Conservation (phyloP, 2,888 invertebrate species). For the Conchocele bisecta region DNA sequence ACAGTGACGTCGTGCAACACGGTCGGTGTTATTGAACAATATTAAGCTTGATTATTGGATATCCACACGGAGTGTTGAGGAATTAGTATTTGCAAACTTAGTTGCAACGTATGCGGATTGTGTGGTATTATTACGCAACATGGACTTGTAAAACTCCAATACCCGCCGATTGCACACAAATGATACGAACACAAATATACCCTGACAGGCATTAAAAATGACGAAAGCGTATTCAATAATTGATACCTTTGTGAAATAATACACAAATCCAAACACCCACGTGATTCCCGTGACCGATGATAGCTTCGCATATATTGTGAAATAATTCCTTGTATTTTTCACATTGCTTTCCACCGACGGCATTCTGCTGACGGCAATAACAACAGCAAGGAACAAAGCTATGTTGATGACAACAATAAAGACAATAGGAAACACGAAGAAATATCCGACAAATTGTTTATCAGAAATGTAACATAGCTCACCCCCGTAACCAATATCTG, state of each 20-base stretch:
- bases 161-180: conserved; percentile 46
- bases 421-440: conserved; percentile 35
- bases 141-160: conserved; percentile 20
- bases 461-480: conserved; percentile 35
- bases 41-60: too few species aligned
- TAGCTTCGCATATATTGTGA: conserved; percentile 43
- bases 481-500: conserved; percentile 39
- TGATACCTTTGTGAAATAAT: conserved; percentile 6
- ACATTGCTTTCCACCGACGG: conserved; percentile 11
- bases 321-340: conserved; percentile 26
- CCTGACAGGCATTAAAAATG: conserved; percentile 41
- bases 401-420: conserved; percentile 25
- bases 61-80: too few species aligned
- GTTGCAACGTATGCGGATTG: too few species aligned
- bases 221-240: conserved; percentile 45
- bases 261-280: conserved; percentile 49
- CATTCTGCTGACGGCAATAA: conserved; percentile 28
- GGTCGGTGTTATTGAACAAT: too few species aligned
- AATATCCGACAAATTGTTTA: conserved; percentile 31
- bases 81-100: too few species aligned
- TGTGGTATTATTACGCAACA: too few species aligned
- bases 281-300: conserved; percentile 44
- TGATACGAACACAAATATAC: conserved; percentile 46
- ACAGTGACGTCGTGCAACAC: too few species aligned
- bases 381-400: conserved; percentile 20